Conservation (phyloP, 2,113 vertebrate species). For the Sander vitreus region DNA sequence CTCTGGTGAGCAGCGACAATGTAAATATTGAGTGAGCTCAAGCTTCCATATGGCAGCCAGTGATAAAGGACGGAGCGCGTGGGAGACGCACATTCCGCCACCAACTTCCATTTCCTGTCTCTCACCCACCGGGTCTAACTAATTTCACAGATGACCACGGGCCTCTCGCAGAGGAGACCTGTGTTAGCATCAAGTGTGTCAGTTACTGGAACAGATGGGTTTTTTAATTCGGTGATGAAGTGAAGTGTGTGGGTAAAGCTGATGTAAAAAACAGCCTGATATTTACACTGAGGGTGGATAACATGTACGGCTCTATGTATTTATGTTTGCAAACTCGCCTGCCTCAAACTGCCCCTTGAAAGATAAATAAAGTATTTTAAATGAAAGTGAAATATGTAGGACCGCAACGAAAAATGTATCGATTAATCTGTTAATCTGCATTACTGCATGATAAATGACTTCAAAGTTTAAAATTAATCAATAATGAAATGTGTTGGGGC, state of each 20-base stretch:
- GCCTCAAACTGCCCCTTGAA: background rate
- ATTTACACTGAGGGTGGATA: background rate
- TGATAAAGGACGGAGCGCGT: conserved; percentile 74
- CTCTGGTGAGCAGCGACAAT: conserved; percentile 47
- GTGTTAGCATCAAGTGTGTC: conserved; percentile 34
- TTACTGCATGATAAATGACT: background rate
- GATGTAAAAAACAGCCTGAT: conserved; percentile 30
- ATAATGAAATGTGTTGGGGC: background rate
- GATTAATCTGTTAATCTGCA: background rate
- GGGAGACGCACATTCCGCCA: conserved; percentile 78
- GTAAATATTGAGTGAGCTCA: conserved; percentile 71
- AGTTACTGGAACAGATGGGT: conserved; percentile 19
- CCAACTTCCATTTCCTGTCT: conserved; percentile 81
- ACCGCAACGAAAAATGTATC: background rate
- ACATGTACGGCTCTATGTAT: background rate
- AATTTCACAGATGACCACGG: conserved; percentile 78
- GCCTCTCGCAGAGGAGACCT: conserved; percentile 46
- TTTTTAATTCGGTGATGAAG: conserved; percentile 28
- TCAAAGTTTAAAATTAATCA: background rate
- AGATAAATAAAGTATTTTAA: background rate
- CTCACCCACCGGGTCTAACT: conserved; percentile 79
- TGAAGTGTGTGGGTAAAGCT: conserved; percentile 6
- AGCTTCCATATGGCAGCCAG: conserved; percentile 73
- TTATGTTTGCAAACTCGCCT: background rate
- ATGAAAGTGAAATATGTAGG: background rate